Percentiles rank a stretch among this genome's conserved stretches.
phyloP scores from a whole-genome alignment of 2,888 invertebrate species.

The Aricia artaxerxes region DNA sequence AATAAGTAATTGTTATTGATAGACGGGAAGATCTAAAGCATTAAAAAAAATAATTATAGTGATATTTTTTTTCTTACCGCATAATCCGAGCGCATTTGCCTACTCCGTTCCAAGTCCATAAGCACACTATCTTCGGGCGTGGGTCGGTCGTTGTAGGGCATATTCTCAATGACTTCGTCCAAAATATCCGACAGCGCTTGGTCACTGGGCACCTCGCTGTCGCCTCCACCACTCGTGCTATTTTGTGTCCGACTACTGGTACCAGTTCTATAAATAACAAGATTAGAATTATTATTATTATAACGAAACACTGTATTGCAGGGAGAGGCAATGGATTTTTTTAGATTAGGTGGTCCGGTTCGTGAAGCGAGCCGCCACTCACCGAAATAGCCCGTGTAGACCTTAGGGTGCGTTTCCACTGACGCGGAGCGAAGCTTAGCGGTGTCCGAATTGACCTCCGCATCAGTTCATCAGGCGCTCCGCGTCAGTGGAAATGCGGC shows the following conservation, averaged over 20 bases:
- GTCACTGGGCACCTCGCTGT: constrained; percentile 78
- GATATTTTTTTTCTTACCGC: constrained; percentile 42
- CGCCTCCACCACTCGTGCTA: constrained; percentile 63
- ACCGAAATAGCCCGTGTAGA: too few species aligned
- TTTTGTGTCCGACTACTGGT: constrained; percentile 50
- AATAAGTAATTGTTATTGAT: too few species aligned
- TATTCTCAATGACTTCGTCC: constrained; percentile 91
- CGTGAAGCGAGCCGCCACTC: too few species aligned
- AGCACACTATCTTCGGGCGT: constrained; percentile 56
- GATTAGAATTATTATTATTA: not conserved
- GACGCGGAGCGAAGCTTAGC: too few species aligned
- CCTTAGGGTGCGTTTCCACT: too few species aligned
- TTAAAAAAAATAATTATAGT: not conserved
- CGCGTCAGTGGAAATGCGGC: too few species aligned
- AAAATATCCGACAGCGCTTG: constrained; percentile 90
- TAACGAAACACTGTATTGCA: not conserved
- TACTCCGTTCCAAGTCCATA: constrained; percentile 47
- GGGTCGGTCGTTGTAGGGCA: constrained; percentile 81
- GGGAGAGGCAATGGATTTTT: not conserved
- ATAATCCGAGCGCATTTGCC: constrained; percentile 47
- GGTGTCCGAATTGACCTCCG: too few species aligned
- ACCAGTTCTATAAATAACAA: constrained; percentile 52
- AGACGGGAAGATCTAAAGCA: too few species aligned
- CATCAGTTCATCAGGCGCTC: too few species aligned
- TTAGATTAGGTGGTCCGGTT: not conserved